Evolutionary conservation across 2,888 invertebrate species (phyloP).

Genomic region (Cephus nigrinus): DNA sequence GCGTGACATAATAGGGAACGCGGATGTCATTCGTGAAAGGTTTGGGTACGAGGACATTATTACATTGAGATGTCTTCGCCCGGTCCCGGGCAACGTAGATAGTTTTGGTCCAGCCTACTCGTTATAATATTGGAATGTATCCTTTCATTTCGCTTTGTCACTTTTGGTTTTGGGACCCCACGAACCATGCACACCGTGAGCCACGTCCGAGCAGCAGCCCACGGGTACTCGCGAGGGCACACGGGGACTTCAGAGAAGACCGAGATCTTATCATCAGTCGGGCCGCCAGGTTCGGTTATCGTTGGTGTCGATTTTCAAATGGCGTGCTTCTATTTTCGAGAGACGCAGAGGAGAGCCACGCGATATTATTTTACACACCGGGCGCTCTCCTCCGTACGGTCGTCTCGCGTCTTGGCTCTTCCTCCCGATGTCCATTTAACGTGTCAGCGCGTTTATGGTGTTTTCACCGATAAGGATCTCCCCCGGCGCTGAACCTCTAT

Average conservation of each 20-base stretch:
- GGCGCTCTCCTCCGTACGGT: constrained; percentile 10
- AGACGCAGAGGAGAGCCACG: neutral
- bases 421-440: constrained; percentile 33
- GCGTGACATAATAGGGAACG: constrained; percentile 42
- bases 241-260: constrained; percentile 44
- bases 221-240: constrained; percentile 14
- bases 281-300: constrained; percentile 37
- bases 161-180: constrained; percentile 14
- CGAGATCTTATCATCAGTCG: constrained; percentile 53
- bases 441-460: constrained; percentile 36
- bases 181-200: neutral
- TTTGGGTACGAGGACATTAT: constrained; percentile 29
- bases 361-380: constrained; percentile 52
- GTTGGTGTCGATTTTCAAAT: constrained; percentile 51
- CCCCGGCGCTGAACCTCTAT: neutral
- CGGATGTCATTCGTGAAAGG: constrained; percentile 28
- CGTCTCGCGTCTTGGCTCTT: neutral
- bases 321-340: constrained; percentile 34
- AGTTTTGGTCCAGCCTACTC: neutral
- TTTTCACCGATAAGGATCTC: constrained; percentile 1
- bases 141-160: constrained; percentile 34
- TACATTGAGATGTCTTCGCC: constrained; percentile 38
- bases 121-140: constrained; percentile 21
- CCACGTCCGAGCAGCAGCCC: neutral
- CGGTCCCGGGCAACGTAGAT: neutral